Evolutionary conservation across 2,797 vertebrate species (phyloP).

Genomic region (Ambastaia sidthimunki): DNA sequence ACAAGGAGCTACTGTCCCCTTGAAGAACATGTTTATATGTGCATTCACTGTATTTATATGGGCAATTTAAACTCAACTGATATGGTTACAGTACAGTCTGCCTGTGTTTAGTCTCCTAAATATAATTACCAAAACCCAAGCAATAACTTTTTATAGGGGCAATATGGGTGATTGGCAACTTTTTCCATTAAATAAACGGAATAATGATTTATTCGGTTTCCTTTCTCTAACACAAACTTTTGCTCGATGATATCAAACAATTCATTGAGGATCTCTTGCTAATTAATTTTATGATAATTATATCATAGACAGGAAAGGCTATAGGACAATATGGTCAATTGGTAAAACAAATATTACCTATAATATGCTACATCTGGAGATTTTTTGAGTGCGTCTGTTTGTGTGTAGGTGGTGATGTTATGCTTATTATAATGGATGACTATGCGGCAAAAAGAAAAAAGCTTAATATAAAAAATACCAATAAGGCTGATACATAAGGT

Average conservation of each 20-base stretch:
- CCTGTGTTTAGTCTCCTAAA: not conserved
- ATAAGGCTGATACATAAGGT: no score
- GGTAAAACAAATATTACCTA: slow-evolving; percentile 6
- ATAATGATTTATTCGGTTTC: no score
- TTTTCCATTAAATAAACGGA: not conserved
- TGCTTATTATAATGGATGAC: slow-evolving; percentile 24
- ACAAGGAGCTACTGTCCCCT: not conserved
- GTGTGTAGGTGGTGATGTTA: not conserved
- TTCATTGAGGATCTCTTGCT: not conserved
- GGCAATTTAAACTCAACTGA: no score
- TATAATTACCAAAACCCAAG: not conserved
- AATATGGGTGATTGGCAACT: not conserved
- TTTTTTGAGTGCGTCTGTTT: not conserved
- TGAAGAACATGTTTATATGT: not conserved
- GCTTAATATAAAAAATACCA: slow-evolving; percentile 1
- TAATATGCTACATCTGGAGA: slow-evolving; percentile 5
- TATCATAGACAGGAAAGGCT: not conserved
- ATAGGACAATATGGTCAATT: not conserved
- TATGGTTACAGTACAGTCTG: not conserved
- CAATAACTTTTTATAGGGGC: not conserved
- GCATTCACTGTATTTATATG: no score
- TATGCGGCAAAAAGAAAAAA: slow-evolving; percentile 22
- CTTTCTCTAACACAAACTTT: no score
- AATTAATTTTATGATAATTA: no score
- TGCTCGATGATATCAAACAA: no score